Evolutionary conservation across 2,113 vertebrate genomes (phyloP).

Genomic region (Cyanoderma ruficeps): DNA sequence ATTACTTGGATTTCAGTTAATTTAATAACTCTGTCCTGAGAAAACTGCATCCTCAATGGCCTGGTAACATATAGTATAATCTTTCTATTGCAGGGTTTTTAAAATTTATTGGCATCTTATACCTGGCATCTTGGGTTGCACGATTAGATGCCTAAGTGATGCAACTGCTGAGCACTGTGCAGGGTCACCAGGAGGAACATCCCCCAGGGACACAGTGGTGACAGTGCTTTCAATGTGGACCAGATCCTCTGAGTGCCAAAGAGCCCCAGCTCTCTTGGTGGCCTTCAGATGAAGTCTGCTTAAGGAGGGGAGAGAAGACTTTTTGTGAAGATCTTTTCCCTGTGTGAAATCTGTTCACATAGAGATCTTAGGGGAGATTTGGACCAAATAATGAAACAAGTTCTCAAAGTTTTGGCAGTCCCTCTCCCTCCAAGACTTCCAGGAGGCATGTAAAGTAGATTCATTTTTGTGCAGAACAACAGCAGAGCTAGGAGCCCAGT

Average conservation of each 20-base stretch:
- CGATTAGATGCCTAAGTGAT: background rate
- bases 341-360: background rate
- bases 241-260: background rate
- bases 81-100: background rate
- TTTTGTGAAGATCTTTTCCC: background rate
- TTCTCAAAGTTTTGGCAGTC: background rate
- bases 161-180: background rate
- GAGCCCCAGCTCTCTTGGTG: background rate
- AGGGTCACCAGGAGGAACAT: background rate
- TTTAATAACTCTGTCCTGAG: background rate
- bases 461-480: background rate
- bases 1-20: background rate
- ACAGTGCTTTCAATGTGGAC: background rate
- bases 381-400: background rate
- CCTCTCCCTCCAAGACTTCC: background rate
- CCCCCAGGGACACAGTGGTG: background rate
- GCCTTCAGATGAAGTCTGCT: background rate
- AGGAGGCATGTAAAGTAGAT: background rate
- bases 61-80: background rate
- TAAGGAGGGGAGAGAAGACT: background rate
- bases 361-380: background rate
- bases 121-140: background rate
- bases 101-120: constrained; percentile 8
- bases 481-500: background rate
- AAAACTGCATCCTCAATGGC: background rate